Evolutionary conservation across 1,140 invertebrate genomes (phyloP).

Genomic region (Yoshiicerus persimilis): DNA sequence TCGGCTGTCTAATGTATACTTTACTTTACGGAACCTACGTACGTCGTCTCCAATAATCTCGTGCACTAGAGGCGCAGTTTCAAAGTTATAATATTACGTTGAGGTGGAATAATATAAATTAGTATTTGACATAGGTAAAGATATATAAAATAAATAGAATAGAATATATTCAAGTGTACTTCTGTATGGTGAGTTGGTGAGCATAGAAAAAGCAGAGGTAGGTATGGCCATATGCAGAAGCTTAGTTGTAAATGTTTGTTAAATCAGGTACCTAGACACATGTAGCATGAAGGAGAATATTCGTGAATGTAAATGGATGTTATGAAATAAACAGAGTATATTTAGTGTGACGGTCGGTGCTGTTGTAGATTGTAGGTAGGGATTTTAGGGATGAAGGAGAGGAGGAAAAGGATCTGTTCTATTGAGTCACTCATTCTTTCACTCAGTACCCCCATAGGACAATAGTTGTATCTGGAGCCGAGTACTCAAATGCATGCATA

Average conservation of each 20-base stretch:
- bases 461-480: background rate
- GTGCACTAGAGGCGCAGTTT: no score
- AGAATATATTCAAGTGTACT: no score
- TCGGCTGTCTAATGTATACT: background rate
- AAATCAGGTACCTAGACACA: background rate
- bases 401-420: background rate
- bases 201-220: background rate
- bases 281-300: background rate
- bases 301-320: background rate
- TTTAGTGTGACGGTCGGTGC: background rate
- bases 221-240: background rate
- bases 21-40: no score
- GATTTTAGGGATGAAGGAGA: background rate
- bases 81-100: no score
- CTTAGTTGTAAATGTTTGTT: background rate
- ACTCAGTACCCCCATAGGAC: slow-evolving; percentile 39
- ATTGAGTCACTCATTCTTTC: slow-evolving; percentile 20
- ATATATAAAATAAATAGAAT: no score
- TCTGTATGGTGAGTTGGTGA: background rate
- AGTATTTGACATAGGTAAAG: no score
- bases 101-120: no score
- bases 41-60: no score
- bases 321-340: background rate
- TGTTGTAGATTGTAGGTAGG: background rate
- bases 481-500: slow-evolving; percentile 17